phyloP scores from a whole-genome alignment of 2,797 vertebrate species.

The Bradypodion pumilum region DNA sequence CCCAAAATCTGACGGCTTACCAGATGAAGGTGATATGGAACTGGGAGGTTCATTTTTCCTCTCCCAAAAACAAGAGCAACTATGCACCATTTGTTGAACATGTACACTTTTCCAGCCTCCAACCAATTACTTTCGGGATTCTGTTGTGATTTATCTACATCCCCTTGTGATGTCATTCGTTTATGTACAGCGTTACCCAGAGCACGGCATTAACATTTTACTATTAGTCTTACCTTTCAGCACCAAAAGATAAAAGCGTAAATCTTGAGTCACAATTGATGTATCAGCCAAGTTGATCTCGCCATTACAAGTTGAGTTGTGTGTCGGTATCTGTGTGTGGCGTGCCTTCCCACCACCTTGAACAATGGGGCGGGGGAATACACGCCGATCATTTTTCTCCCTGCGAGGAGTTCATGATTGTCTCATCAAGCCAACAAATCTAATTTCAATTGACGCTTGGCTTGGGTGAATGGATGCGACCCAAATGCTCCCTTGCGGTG shows the following conservation, averaged over 20 bases:
- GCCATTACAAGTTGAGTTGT: conserved; percentile 37
- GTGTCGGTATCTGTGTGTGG: too few relatives aligned
- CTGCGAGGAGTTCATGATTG: accelerated
- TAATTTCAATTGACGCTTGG: conserved; percentile 14
- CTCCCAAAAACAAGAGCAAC: background rate
- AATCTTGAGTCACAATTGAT: conserved; percentile 51
- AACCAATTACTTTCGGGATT: conserved; percentile 36
- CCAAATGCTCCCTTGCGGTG: too few relatives aligned
- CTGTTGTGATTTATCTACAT: conserved; percentile 53
- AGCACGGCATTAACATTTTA: conserved; percentile 59
- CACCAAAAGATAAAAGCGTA: conserved; percentile 59
- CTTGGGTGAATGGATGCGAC: background rate
- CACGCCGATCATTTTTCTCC: conserved; percentile 10
- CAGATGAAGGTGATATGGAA: too few relatives aligned
- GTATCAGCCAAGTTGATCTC: conserved; percentile 38
- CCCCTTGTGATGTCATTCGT: conserved; percentile 48
- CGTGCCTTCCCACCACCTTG: conserved; percentile 2
- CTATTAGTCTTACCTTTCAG: conserved; percentile 65
- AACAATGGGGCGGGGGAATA: background rate
- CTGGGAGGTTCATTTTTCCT: background rate
- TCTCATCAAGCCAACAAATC: background rate
- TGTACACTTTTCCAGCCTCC: conserved; percentile 25
- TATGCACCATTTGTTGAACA: background rate
- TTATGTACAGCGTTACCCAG: conserved; percentile 47
- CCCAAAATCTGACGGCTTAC: too few relatives aligned